These are phyloP conservation scores for Ashinkailepas kermadecensis DNA, from an alignment of 2,888 invertebrate genomes.

Conservation along the genomic window DNA sequence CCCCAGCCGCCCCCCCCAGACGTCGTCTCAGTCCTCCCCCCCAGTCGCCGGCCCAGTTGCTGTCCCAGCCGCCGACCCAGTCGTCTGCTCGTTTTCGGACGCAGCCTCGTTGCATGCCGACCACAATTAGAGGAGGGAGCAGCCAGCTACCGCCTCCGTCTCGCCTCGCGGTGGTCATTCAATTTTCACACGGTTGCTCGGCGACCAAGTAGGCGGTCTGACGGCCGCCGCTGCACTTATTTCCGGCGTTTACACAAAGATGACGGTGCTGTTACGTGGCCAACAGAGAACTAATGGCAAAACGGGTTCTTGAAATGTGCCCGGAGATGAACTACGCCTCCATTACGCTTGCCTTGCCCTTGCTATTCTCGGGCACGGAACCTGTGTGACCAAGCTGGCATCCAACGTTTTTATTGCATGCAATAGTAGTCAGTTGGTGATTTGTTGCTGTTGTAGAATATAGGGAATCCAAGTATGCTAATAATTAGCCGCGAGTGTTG, in stretches of 20 bases:
- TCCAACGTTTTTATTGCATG: too few relatives aligned
- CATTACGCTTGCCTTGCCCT: neutral
- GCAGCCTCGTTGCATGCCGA: neutral
- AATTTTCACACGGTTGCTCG: neutral
- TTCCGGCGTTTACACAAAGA: neutral
- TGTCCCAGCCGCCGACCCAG: too few relatives aligned
- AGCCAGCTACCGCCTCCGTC: neutral
- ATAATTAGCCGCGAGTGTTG: too few relatives aligned
- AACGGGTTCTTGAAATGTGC: neutral
- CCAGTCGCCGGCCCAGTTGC: too few relatives aligned
- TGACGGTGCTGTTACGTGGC: neutral
- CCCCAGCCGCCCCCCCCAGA: neutral
- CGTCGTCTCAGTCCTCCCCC: too few relatives aligned
- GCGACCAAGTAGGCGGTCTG: neutral
- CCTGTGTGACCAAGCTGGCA: too few relatives aligned
- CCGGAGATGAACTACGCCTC: neutral
- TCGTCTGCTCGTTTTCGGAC: too few relatives aligned
- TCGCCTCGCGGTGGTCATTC: neutral
- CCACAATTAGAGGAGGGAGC: neutral
- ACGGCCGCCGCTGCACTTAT: neutral
- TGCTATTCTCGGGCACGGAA: too few relatives aligned
- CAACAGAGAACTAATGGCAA: neutral
- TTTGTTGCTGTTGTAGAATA: too few relatives aligned
- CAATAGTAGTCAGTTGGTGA: too few relatives aligned
- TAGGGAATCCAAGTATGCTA: too few relatives aligned